Percentiles rank a stretch among this genome's conserved stretches.
These are phyloP conservation scores for Trinectes maculatus DNA, from an alignment of 2,113 vertebrate species.

Conservation along the genomic window DNA sequence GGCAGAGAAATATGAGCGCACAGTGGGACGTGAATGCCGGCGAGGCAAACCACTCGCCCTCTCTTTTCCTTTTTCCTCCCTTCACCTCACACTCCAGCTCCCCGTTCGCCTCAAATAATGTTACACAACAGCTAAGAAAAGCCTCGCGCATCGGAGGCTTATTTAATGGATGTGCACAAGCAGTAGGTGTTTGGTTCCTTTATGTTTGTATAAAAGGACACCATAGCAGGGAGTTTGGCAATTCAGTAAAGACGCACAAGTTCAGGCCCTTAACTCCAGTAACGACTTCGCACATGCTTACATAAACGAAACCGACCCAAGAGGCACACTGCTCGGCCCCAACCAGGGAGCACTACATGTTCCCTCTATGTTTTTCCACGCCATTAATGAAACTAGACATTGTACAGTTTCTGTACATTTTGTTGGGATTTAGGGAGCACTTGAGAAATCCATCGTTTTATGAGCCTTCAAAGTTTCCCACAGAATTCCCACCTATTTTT, in stretches of 20 bases:
- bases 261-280: conserved; percentile 39
- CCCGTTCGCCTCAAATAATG: conserved; percentile 51
- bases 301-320: conserved; percentile 56
- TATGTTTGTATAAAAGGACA: conserved; percentile 40
- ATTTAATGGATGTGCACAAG: conserved; percentile 49
- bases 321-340: conserved; percentile 27
- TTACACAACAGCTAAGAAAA: conserved; percentile 74
- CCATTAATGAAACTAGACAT: conserved; percentile 65
- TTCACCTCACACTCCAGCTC: conserved; percentile 25
- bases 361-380: conserved; percentile 65
- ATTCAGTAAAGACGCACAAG: conserved; percentile 44
- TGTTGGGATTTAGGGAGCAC: conserved; percentile 60
- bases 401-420: conserved; percentile 61
- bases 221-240: conserved; percentile 42
- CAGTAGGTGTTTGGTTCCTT: conserved; percentile 44
- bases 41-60: conserved; percentile 42
- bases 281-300: conserved; percentile 59
- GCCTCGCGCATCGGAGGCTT: conserved; percentile 60
- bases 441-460: conserved; percentile 71
- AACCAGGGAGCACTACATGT: conserved; percentile 46
- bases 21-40: conserved; percentile 56
- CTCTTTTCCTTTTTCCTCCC: background rate
- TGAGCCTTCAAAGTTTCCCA: conserved; percentile 67
- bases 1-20: conserved; percentile 62
- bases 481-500: conserved; percentile 55